Base-by-base conservation (phyloP, 2,888 invertebrate species). In the Poecilobothrus nobilitatus region DNA sequence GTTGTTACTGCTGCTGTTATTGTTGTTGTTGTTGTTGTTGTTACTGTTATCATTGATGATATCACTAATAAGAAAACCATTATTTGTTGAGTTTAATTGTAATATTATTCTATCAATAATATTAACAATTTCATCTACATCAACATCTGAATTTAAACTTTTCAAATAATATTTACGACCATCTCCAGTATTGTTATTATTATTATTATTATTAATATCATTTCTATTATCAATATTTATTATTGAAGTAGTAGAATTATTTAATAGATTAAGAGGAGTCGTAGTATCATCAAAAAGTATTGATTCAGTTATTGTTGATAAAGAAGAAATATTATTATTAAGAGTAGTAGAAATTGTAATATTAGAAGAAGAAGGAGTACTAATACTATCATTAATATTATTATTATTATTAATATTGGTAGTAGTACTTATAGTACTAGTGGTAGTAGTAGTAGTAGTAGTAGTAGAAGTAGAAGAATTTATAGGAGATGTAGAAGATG, bases 51-150 rank as follows among this genome's bases (percentile, higher is more conserved):
- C 9, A n/a, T 65, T 37, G 65, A 34, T 37, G 37, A 20, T 15
- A 65, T 65, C 37, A 65, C 65, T 65, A 65, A 34, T 65, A 65
- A 65, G 37, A 65, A 65, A 65, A 65, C 33, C 65, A 65, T 63
- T 22, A 27, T 63, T 65, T 65, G 37, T 65, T 20, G 33, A 34
- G 20, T 80, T 80, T 78, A 80, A 76, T 78, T 80, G 76, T 75
- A 78, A 78, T 78, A 79, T 79, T 73, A 80, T 78, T 76, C 78
- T 78, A 69, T 77, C 74, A 73, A 80, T 76, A 73, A 80, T 76
- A 72, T 75, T 75, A 72, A 77, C 71, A 74, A 80, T 75, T 76
- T 80, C 78, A 73, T 75, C 72, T 73, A 78, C 78, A 76, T 80
- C 78, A 76, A 78, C 77, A 76, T 73, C 70, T 65, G 65, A 65